phyloP scores from a whole-genome alignment of 2,797 vertebrate species.

The Falco columbarius region DNA sequence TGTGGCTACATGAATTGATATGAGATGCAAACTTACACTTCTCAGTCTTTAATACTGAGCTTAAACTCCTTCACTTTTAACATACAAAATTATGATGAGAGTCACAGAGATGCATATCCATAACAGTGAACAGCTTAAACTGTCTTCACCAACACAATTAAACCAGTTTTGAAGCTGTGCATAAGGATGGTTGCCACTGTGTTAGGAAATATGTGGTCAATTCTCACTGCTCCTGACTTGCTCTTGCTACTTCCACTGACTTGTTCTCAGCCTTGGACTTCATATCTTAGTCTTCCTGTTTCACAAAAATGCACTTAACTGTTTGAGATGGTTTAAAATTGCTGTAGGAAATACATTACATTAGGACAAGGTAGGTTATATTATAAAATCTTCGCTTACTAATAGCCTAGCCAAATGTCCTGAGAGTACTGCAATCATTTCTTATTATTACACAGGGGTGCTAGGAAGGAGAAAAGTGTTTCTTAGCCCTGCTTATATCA shows the following conservation, averaged over 20 bases:
- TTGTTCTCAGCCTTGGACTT: not conserved
- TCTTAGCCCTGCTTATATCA: not conserved
- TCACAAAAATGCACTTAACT: not conserved
- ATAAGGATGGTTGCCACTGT: not conserved
- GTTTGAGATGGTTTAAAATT: not conserved
- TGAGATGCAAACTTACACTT: not conserved
- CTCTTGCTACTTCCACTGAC: not conserved
- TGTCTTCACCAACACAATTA: not conserved
- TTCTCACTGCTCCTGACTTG: not conserved
- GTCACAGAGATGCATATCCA: not conserved
- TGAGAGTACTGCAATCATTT: not conserved
- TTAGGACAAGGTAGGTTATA: not conserved
- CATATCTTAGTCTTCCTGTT: not conserved
- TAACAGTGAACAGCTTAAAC: not conserved
- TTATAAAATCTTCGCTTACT: not conserved
- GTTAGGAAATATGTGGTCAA: not conserved
- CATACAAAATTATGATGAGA: not conserved
- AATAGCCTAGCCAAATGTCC: not conserved
- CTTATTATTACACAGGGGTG: not conserved
- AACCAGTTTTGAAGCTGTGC: not conserved
- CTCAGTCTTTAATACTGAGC: not conserved
- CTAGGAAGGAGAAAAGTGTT: not conserved
- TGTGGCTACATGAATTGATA: not conserved
- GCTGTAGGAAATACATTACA: not conserved
- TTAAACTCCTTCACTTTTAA: not conserved